These are phyloP conservation scores for Miichthys miiuy DNA, from an alignment of 2,797 vertebrate species.

Conservation along the genomic window DNA sequence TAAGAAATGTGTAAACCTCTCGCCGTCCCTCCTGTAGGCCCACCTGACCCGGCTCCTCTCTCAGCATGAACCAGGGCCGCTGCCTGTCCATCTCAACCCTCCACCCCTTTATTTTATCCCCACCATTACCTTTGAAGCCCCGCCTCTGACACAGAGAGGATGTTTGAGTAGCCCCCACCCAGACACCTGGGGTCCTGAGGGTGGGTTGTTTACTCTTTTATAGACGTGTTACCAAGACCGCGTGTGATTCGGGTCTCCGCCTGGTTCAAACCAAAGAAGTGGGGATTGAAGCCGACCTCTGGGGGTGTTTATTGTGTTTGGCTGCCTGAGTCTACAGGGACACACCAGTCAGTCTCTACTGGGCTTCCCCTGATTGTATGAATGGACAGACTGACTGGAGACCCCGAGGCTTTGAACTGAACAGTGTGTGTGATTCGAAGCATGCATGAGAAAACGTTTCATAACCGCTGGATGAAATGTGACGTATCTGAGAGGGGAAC, in stretches of 20 bases:
- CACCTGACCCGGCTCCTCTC: slow-evolving; percentile 10
- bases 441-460: slow-evolving; percentile 12
- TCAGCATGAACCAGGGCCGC: slow-evolving; percentile 9
- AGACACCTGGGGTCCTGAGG: slow-evolving; percentile 53
- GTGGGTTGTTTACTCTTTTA: slow-evolving; percentile 66
- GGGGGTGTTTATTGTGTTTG: slow-evolving; percentile 83
- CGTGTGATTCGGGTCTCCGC: slow-evolving; percentile 67
- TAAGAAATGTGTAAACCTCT: not conserved
- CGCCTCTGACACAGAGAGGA: slow-evolving; percentile 58
- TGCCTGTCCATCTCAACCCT: slow-evolving; percentile 4
- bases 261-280: slow-evolving; percentile 58
- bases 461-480: not conserved
- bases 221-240: slow-evolving; percentile 40
- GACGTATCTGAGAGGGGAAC: not conserved
- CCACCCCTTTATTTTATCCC: slow-evolving; percentile 1
- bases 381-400: slow-evolving; percentile 67
- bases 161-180: slow-evolving; percentile 69
- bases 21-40: slow-evolving; percentile 23
- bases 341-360: slow-evolving; percentile 51
- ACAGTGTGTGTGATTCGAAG: slow-evolving; percentile 1
- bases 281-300: slow-evolving; percentile 66
- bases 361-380: slow-evolving; percentile 84
- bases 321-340: slow-evolving; percentile 46
- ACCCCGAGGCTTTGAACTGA: slow-evolving; percentile 62
- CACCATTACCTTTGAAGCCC: slow-evolving; percentile 68